Base-by-base conservation (phyloP, 2,797 vertebrate genomes). In the Scarus forsteni region DNA sequence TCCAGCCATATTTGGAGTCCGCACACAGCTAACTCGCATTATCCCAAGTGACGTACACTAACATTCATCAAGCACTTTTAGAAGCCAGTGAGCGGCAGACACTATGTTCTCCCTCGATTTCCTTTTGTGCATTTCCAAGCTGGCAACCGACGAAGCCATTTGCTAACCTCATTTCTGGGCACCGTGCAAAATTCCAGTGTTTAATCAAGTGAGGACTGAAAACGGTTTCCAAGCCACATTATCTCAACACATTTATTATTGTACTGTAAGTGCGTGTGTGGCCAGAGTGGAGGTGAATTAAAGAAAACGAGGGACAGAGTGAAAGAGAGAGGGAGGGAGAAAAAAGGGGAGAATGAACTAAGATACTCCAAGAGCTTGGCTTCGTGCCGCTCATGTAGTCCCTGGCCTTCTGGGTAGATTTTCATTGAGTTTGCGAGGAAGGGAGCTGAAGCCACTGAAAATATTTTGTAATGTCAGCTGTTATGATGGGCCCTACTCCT, bases 131-230 rank as follows among this genome's bases (percentile, higher is more conserved):
- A 87, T 87, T 92, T 95, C 93, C 92, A 93, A 94, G 85, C 93
- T 94, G 94, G 92, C 94, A 93, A 89, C 83, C 85, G 78, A 77
- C 67, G 66, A 91, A 92, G 87, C 92, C 92, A 92, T 94, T 95
- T 92, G 91, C 94, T 94, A 95, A 95, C 93, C 94, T 95, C 93
- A 94, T 92, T 94, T 94, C 94, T 94, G 94, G 94, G 93, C 92
- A 94, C 89, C 56, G 45, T 86, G 91, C 91, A 94, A 94, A 93
- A 95, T 94, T 94, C 93, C 93, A 93, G 88, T 92, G 93, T 95
- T 94, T 94, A 95, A 95, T 95, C 94, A 94, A 94, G 88, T 93
- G 91, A 93, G 81, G 85, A 88, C 90, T 89, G 91, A 92, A 91
- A 90, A 93, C 84, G 77, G 90, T 92, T 94, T 94, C 91, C 92